Base-by-base conservation (phyloP, 2,888 invertebrate genomes). In the Dolichopus griseipennis region DNA sequence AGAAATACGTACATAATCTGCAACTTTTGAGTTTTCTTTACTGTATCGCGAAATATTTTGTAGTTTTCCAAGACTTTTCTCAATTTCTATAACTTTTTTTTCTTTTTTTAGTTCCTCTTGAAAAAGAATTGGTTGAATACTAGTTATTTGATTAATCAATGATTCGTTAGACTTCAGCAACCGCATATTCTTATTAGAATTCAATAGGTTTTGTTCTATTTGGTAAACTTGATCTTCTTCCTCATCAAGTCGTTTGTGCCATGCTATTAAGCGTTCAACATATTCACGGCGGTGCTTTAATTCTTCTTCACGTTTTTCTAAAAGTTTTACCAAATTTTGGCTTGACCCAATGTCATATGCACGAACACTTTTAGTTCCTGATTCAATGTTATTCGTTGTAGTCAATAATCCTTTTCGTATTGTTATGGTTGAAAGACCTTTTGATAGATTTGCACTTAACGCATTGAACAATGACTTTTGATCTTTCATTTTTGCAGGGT, bases 221-320 rank as follows among this genome's bases (percentile, higher is more conserved):
- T 83, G 81, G 66, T 78, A 74, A 52, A 85, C 82, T 72, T 83
- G 82, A 68, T 79, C 79, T 76, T 85, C 85, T 77, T 85, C 85
- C 71, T 83, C 82, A 72, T 84, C 78, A 37, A 85, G 77, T 68
- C 83, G 81, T 71, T 82, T 82, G 76, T 85, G 84, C 84, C 84
- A 85, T 79, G 83, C 78, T 72, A 85, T 75, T 67, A 85, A 74
- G 70, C 82, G 82, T 75, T 85, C 84, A 61, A 83, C 83, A 72
- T 82, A 81, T 74, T 82, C 78, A 66, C 83, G 78, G 27, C 84
- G 79, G 72, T 81, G 80, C 68, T 79, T 77, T 67, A 85, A 75
- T 68, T 83, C 83, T 61, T 78, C 79, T 76, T 85, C 84, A 67
- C 83, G 81, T 76, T 83, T 81, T 72, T 79, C 78, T 69, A 85